These are phyloP conservation scores for Athalia rosae DNA, from an alignment of 2,888 invertebrate genomes.

Conservation along the genomic window DNA sequence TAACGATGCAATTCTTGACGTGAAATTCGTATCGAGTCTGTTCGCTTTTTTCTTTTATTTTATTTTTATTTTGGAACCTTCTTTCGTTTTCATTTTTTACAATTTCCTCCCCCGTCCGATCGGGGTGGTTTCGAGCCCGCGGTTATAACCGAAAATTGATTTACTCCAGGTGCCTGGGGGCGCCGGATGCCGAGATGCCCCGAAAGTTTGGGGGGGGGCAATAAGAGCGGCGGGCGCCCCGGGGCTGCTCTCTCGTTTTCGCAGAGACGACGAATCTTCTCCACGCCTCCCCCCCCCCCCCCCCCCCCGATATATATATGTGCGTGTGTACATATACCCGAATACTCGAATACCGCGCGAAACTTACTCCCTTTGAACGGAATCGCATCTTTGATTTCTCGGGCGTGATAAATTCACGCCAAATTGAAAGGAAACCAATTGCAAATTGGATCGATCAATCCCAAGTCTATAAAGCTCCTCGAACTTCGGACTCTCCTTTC, in stretches of 20 bases:
- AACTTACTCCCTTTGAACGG: conserved; percentile 35
- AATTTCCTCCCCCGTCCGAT: neutral
- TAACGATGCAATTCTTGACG: too few species aligned
- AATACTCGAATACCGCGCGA: neutral
- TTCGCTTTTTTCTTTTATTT: too few species aligned
- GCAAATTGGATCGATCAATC: conserved; percentile 54
- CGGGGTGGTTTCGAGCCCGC: too few species aligned
- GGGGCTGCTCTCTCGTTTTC: conserved; percentile 51
- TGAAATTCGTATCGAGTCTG: too few species aligned
- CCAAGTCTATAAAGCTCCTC: neutral
- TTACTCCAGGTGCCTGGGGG: conserved; percentile 15
- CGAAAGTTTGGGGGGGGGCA: conserved; percentile 38
- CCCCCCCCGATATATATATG: neutral
- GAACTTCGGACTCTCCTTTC: neutral
- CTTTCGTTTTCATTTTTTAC: neutral
- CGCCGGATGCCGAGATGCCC: neutral
- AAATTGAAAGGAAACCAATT: conserved; percentile 53
- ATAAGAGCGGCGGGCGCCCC: conserved; percentile 40
- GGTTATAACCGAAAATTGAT: conserved; percentile 19
- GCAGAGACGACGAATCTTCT: conserved; percentile 48
- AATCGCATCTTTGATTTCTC: conserved; percentile 58
- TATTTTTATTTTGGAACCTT: neutral
- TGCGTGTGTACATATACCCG: too few species aligned
- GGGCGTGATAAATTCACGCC: conserved; percentile 56
- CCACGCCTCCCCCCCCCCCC: too few species aligned